phyloP scores from a whole-genome alignment of 2,113 vertebrate genomes.

The Solea solea region DNA sequence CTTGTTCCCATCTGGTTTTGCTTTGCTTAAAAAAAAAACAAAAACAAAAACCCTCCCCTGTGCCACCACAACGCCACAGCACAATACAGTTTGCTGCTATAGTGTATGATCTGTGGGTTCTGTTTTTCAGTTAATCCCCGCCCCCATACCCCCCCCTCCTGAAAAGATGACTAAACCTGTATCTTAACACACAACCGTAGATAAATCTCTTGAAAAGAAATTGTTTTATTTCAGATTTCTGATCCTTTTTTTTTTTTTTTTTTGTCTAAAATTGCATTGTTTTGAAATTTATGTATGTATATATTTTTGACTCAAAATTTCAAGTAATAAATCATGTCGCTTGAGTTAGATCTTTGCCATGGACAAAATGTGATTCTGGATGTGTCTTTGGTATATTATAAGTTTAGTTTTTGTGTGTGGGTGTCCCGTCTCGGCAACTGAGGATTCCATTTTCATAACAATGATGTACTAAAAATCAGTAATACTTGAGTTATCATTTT shows the following conservation, averaged over 20 bases:
- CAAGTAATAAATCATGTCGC: conserved; percentile 75
- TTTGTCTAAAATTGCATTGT: conserved; percentile 67
- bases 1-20: conserved; percentile 37
- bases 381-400: conserved; percentile 43
- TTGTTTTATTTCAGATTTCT: conserved; percentile 66
- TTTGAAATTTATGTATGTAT: conserved; percentile 70
- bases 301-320: conserved; percentile 73
- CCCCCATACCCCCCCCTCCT: conserved; percentile 1
- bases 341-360: conserved; percentile 64
- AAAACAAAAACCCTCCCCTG: too few relatives aligned
- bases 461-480: conserved; percentile 41
- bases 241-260: conserved; percentile 39
- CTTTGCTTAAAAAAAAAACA: conserved; percentile 37
- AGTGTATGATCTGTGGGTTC: conserved; percentile 62
- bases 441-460: conserved; percentile 21
- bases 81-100: conserved; percentile 75
- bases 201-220: conserved; percentile 62
- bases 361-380: conserved; percentile 47
- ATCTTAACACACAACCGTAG: conserved; percentile 52
- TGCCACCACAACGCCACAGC: conserved; percentile 56
- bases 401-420: conserved; percentile 12
- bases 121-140: not conserved
- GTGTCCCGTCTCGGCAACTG: conserved; percentile 25
- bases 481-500: conserved; percentile 44
- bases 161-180: conserved; percentile 56